Evolutionary conservation across 1,140 invertebrate species (phyloP), one percentile per base, ranked within the genome.

Genomic region (Macrobrachium nipponense): DNA sequence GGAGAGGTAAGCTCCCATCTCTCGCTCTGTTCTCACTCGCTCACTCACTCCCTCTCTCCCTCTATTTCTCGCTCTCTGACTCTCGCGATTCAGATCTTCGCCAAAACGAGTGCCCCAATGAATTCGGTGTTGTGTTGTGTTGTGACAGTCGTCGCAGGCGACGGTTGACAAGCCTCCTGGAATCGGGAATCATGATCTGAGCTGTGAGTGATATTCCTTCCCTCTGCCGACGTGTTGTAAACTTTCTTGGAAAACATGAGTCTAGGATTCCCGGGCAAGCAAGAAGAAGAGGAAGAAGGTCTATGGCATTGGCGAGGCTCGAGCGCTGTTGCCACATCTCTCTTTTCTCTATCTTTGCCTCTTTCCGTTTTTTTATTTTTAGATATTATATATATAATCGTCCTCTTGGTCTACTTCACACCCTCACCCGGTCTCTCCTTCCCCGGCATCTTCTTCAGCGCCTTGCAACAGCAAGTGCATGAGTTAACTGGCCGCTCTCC

Each of bases 391-490:
- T 36, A 36, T 36, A 36, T 36, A 36, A 36, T 36, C 27, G 27
- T 36, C 27, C 27, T 36, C 27, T 36, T 36, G 1, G 27, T 36
- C 27, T 36, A 36, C 27, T 36, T 36, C 27, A 36, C 27, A 36
- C 27, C 27, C 27, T 36, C 27, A 36, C 4, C 27, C 27, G 27
- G 27, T 36, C 27, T 36, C 27, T 36, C 27, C 27, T 36, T 36
- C 4, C 27, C 27, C 27, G 1, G 27, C 27, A 36, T 36, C 27
- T 36, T 36, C 27, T 36, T 36, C 27, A 36, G 27, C 27, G 1
- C 82, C 70, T 75, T 85, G 75, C 82, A 85, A 85, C 79, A 76
- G 78, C 82, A 85, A 85, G 82, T 85, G 82, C 82, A 85, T 75
- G 82, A 85, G 82, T 85, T 76, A 85, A 85, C 82, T 85, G 75